Evolutionary conservation across 2,113 vertebrate genomes (phyloP), one percentile per base, ranked within the genome.

Genomic region (Oncorhynchus nerka): DNA sequence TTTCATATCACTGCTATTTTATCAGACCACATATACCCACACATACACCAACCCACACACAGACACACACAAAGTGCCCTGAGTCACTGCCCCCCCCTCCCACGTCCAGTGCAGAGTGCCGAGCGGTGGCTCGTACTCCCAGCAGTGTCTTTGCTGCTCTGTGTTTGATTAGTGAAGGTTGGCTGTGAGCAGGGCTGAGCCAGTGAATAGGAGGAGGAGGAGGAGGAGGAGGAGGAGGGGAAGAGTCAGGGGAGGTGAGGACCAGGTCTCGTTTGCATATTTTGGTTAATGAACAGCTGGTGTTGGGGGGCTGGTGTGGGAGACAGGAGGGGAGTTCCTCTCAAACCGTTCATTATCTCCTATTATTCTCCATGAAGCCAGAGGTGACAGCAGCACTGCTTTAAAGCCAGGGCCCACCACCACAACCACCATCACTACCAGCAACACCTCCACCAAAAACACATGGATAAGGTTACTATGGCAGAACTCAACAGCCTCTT

Each of bases 231-330:
- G 24, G 24, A 15, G 5, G 2, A 1, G 24, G 15, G 26, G 13
- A 9, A 28, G 64, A 67, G 65, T 67, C 65, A 67, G 65, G 65
- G 65, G 65, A 67, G 65, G 65, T 30, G 15, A 15, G 65, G 65
- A 30, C 65, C 65, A 67, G 28, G 65, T 67, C 65, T 67, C 83
- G 88, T 95, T 94, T 95, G 93, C 94, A 95, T 96, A 92, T 93
- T 91, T 87, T 89, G 91, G 84, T 90, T 96, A 96, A 97, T 96
- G 95, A 95, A 93, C 93, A 95, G 91, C 90, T 92, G 91, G 91
- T 92, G 87, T 91, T 90, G 79, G 78, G 81, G 84, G 78, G 79
- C 7, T 13, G 13, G 65, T 26, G 65, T n/a, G 15, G 28, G 22
- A 24, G 28, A 16, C 13, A 24, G 13, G 19, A 5, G 64, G 64